Conservation (phyloP, 2,888 invertebrate species). For the Cabera pusaria region DNA sequence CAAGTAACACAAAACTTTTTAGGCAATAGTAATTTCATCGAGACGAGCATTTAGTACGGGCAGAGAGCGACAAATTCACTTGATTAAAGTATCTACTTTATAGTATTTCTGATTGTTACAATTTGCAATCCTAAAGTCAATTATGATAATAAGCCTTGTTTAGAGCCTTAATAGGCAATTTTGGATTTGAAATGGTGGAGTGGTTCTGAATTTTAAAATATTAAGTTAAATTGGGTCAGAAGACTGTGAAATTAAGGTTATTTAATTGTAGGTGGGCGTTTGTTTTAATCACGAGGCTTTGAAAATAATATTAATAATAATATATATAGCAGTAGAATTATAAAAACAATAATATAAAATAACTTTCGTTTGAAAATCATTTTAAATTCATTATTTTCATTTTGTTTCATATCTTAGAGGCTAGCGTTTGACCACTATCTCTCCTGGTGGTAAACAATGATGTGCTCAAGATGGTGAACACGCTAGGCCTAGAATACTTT, state of each 20-base stretch:
- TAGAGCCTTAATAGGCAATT: conserved; percentile 32
- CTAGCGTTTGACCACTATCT: no score
- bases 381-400: no score
- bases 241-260: conserved; percentile 2
- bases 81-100: conserved; percentile 23
- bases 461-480: no score
- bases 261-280: no score
- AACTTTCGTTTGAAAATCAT: no score
- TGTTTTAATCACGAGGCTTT: neutral
- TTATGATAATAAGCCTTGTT: conserved; percentile 35
- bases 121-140: conserved; percentile 31
- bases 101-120: conserved; percentile 23
- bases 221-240: conserved; percentile 8
- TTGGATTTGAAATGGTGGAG: conserved; percentile 27
- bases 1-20: no score
- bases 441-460: no score
- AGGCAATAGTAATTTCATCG: conserved; percentile 18
- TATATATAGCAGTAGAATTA: no score
- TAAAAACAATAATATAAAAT: no score
- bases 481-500: no score
- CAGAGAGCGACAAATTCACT: conserved; percentile 20
- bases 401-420: no score
- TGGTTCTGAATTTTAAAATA: conserved; percentile 31
- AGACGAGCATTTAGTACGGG: conserved; percentile 22
- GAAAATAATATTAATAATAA: no score